Conservation (phyloP, 2,888 invertebrate genomes). For the Drosophila koepferae region DNA sequence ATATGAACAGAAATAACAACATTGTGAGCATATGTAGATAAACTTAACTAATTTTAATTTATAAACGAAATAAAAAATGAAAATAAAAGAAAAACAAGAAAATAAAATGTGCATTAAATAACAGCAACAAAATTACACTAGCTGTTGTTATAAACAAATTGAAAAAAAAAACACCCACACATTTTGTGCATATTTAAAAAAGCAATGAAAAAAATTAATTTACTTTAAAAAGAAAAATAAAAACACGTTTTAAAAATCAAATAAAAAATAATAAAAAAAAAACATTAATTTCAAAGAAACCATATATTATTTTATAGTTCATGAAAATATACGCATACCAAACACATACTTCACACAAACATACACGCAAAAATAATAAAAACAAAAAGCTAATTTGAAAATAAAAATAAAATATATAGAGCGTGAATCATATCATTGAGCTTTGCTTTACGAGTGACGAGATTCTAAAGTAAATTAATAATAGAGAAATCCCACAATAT, state of each 20-base stretch:
- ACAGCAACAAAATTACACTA: conserved; percentile 48
- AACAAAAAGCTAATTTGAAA: neutral
- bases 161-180: conserved; percentile 6
- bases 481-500: conserved; percentile 38
- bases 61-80: conserved; percentile 30
- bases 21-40: conserved; percentile 78
- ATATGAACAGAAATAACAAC: conserved; percentile 41
- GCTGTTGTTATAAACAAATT: conserved; percentile 43
- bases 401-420: conserved; percentile 14
- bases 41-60: conserved; percentile 77
- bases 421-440: conserved; percentile 81
- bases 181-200: conserved; percentile 27
- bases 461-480: conserved; percentile 58
- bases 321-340: conserved; percentile 21
- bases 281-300: neutral
- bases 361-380: conserved; percentile 22
- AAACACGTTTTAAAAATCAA: conserved; percentile 23
- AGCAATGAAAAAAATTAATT: conserved; percentile 25
- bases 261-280: neutral
- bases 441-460: conserved; percentile 75
- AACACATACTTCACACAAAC: conserved; percentile 29
- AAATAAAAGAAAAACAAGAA: conserved; percentile 18
- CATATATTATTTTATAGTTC: conserved; percentile 17
- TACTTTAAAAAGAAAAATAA: conserved; percentile 33
- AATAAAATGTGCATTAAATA: conserved; percentile 32